phyloP scores from a whole-genome alignment of 1,140 invertebrate species.

The Drosophila willistoni region DNA sequence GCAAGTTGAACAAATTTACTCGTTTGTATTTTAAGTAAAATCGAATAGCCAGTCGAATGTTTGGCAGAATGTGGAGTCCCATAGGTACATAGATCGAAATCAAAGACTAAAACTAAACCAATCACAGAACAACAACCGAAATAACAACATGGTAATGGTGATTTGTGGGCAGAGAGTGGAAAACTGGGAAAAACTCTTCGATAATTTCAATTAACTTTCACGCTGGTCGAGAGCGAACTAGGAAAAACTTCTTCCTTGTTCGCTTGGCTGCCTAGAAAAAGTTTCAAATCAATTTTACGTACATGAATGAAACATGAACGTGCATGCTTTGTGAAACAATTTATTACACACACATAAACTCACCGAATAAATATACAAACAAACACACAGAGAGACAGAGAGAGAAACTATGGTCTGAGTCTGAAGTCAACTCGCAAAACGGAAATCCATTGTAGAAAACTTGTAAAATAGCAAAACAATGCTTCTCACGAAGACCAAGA shows the following conservation, averaged over 20 bases:
- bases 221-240: slow-evolving; percentile 35
- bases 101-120: slow-evolving; percentile 56
- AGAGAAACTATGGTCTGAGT: slow-evolving; percentile 19
- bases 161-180: slow-evolving; percentile 19
- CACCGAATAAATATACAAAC: slow-evolving; percentile 37
- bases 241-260: slow-evolving; percentile 43
- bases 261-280: slow-evolving; percentile 57
- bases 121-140: slow-evolving; percentile 37
- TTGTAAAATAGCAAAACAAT: slow-evolving; percentile 78
- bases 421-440: slow-evolving; percentile 52
- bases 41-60: slow-evolving; percentile 31
- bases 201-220: slow-evolving; percentile 78
- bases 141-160: slow-evolving; percentile 30
- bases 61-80: slow-evolving; percentile 5
- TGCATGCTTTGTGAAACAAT: slow-evolving; percentile 71
- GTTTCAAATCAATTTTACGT: slow-evolving; percentile 77
- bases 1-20: background rate
- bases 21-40: slow-evolving; percentile 1
- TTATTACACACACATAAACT: slow-evolving; percentile 54
- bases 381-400: slow-evolving; percentile 12
- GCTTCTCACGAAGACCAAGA: background rate
- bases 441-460: slow-evolving; percentile 79
- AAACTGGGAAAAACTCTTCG: slow-evolving; percentile 54
- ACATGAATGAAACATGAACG: slow-evolving; percentile 80
- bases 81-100: slow-evolving; percentile 23